These are phyloP conservation scores for Ammospiza nelsoni DNA, from an alignment of 2,113 vertebrate species.

Conservation along the genomic window DNA sequence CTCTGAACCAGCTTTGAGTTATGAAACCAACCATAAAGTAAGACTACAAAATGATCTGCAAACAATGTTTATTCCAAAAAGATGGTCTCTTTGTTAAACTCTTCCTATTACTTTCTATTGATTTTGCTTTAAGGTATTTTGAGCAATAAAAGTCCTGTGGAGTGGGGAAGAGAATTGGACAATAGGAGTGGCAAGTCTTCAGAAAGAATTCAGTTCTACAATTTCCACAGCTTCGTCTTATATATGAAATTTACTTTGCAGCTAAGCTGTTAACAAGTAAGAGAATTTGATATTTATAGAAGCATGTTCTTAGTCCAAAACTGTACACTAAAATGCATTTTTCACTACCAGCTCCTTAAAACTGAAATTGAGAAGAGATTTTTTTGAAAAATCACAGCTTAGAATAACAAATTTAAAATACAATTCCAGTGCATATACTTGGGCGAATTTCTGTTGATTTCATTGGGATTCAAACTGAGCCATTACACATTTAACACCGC, in stretches of 20 bases:
- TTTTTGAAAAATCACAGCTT: neutral
- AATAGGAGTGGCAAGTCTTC: neutral
- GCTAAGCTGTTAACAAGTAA: neutral
- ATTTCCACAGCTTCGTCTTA: neutral
- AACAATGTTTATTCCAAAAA: neutral
- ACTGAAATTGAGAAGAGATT: neutral
- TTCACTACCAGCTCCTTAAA: neutral
- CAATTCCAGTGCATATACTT: neutral
- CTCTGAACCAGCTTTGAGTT: slow-evolving; percentile 50
- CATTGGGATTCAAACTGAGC: neutral
- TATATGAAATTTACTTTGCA: neutral
- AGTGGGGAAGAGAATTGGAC: neutral
- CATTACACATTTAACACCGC: neutral
- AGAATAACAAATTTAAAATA: neutral
- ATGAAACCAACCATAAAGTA: slow-evolving; percentile 64
- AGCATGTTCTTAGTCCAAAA: neutral
- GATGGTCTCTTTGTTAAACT: neutral
- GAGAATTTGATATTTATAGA: neutral
- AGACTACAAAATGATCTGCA: neutral
- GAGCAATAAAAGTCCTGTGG: neutral
- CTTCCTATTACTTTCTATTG: slow-evolving; percentile 3
- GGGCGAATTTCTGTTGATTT: neutral
- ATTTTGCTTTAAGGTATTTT: slow-evolving; percentile 29
- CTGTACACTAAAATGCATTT: neutral
- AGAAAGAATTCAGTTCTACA: neutral